phyloP scores from a whole-genome alignment of 2,888 invertebrate genomes.

The Tryphoninae sp. region DNA sequence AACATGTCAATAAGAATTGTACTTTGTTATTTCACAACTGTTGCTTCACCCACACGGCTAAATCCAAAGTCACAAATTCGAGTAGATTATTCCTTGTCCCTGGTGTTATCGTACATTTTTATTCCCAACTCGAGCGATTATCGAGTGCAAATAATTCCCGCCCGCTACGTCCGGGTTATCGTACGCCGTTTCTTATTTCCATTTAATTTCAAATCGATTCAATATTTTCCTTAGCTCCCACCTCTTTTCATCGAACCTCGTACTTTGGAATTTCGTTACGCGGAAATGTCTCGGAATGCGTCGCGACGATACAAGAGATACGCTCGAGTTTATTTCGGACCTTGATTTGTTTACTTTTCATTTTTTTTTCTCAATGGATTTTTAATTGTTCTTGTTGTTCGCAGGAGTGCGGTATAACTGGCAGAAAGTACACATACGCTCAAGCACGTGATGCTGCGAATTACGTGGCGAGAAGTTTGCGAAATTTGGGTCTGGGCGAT shows the following conservation, averaged over 20 bases:
- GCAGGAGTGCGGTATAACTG: slow-evolving; percentile 89
- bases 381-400: too few relatives aligned
- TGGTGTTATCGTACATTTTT: neutral
- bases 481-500: slow-evolving; percentile 85
- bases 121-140: neutral
- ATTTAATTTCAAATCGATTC: neutral
- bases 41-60: neutral
- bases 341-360: neutral
- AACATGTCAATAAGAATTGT: neutral
- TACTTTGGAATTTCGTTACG: slow-evolving; percentile 4
- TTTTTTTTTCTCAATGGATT: too few relatives aligned
- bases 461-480: slow-evolving; percentile 86
- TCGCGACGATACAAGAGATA: neutral
- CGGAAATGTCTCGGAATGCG: neutral
- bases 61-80: too few relatives aligned
- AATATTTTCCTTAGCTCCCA: slow-evolving; percentile 18
- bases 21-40: neutral
- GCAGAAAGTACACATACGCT: slow-evolving; percentile 88
- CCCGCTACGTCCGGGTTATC: neutral
- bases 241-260: neutral
- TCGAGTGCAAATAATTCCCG: neutral
- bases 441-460: slow-evolving; percentile 86
- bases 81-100: too few relatives aligned
- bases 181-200: neutral
- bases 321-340: slow-evolving; percentile 61